Evolutionary conservation across 2,113 vertebrate genomes (phyloP), one percentile per base, ranked within the genome.

Genomic region (Tamias sibiricus): DNA sequence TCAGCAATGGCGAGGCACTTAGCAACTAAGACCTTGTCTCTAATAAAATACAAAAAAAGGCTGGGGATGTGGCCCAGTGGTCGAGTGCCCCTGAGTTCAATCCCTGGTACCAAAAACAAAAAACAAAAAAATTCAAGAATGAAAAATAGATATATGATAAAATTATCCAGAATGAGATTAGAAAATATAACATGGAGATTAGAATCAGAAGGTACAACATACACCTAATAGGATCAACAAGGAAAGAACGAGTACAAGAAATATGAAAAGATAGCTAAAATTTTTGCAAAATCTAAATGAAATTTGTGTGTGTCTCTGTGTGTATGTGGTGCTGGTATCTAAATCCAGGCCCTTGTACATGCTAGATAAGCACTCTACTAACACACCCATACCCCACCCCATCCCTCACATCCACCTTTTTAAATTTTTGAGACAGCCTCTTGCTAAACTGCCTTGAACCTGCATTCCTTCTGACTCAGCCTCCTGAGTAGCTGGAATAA

Each of bases 161-260:
- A 69, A 24, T 93, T 84, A 91, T 62, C 2, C 26, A 87, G 47
- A 91, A 90, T 96, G 44, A 95, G 54, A 32, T 83, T 71, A 52
- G 17, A 90, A 96, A 93, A 57, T 44, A 37, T 32, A 87, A 91
- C 42, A 88, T 28, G 14, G 24, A 87, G 47, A 83, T 81, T 32
- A 93, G 68, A 69, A 68, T 37, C 16, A 79, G 52, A 94, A 92
- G 28, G 32, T 66, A 85, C 4, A 91, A 62, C 2, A 71, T 47
- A 87, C 28, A 7, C 68, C 19, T 85, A 80, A 84, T 13, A 35
- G 83, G 44, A 95, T 87, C 44, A 74, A 75, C 20, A 72, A 66
- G 40, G 49, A 87, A 24, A 88, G 30, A 66, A 92, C 2, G 1
- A 32, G 20, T 49, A 69, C 1, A 95, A 83, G 66, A 54, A 49